Evolutionary conservation across 1,140 invertebrate genomes (phyloP).

Genomic region (Zaprionus nigranus): DNA sequence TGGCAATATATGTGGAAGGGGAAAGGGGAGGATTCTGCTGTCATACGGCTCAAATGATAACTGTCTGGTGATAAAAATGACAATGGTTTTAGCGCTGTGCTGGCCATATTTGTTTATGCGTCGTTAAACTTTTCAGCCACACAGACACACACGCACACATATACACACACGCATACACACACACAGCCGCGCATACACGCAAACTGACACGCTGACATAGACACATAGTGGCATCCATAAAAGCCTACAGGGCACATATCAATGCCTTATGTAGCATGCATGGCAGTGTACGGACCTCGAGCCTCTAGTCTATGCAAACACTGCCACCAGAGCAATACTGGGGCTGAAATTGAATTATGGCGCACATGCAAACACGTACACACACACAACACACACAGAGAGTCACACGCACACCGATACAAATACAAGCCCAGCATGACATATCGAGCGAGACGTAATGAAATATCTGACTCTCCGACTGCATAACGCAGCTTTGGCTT

Average conservation of each 20-base stretch:
- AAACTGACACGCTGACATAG: slow-evolving; percentile 8
- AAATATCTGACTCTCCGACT: slow-evolving; percentile 78
- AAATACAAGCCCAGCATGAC: slow-evolving; percentile 50
- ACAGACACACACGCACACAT: slow-evolving; percentile 41
- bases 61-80: slow-evolving; percentile 55
- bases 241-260: slow-evolving; percentile 66
- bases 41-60: slow-evolving; percentile 57
- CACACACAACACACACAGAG: slow-evolving; percentile 16
- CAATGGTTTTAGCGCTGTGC: slow-evolving; percentile 61
- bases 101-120: slow-evolving; percentile 75
- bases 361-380: slow-evolving; percentile 35
- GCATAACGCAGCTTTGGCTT: slow-evolving; percentile 69
- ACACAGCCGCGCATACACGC: slow-evolving; percentile 41
- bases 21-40: not conserved
- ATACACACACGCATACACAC: not conserved
- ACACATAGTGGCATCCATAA: slow-evolving; percentile 49
- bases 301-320: slow-evolving; percentile 37
- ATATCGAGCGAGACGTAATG: slow-evolving; percentile 79
- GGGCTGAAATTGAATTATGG: slow-evolving; percentile 77
- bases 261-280: slow-evolving; percentile 53
- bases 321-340: slow-evolving; percentile 34
- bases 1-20: not conserved
- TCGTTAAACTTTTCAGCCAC: slow-evolving; percentile 78
- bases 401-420: slow-evolving; percentile 8
- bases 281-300: not conserved